Conservation (phyloP, 1,140 invertebrate genomes). For the Drosophila kurseongensis region DNA sequence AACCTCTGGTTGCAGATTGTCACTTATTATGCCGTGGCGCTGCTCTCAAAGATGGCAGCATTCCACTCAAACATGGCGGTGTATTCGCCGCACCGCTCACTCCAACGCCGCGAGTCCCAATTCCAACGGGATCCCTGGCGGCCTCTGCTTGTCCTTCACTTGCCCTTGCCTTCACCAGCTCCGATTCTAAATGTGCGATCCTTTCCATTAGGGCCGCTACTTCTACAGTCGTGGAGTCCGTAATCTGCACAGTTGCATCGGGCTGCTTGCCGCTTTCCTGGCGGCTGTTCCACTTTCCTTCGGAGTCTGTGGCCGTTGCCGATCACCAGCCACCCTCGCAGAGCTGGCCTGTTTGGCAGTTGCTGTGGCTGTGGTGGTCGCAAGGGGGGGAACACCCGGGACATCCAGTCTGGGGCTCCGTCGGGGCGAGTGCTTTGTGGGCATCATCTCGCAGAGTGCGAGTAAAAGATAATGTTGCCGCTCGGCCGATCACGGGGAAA, state of each 20-base stretch:
- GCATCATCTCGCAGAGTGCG: slow-evolving; percentile 3
- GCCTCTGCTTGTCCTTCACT: slow-evolving; percentile 1
- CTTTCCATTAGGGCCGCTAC: not conserved
- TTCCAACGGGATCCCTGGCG: not conserved
- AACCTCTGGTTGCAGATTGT: not conserved
- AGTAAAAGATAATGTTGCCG: not conserved
- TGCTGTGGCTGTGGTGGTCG: slow-evolving; percentile 1
- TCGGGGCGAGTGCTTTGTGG: slow-evolving; percentile 1
- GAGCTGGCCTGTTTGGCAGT: not conserved
- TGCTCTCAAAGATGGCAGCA: no score
- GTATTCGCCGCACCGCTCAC: not conserved
- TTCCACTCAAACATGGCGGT: no score
- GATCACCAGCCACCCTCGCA: slow-evolving; percentile 4
- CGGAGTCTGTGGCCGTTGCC: not conserved
- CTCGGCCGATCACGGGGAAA: no score
- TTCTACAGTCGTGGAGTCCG: no score
- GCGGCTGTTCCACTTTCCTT: not conserved
- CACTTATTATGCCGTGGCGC: no score
- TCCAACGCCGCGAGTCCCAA: not conserved
- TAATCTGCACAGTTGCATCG: not conserved
- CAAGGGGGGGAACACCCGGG: not conserved
- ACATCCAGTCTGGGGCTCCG: not conserved
- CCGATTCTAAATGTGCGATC: not conserved
- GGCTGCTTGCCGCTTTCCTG: not conserved
- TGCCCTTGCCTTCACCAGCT: slow-evolving; percentile 2